Base-by-base conservation (phyloP, 2,113 vertebrate genomes). In the Zapus hudsonius region DNA sequence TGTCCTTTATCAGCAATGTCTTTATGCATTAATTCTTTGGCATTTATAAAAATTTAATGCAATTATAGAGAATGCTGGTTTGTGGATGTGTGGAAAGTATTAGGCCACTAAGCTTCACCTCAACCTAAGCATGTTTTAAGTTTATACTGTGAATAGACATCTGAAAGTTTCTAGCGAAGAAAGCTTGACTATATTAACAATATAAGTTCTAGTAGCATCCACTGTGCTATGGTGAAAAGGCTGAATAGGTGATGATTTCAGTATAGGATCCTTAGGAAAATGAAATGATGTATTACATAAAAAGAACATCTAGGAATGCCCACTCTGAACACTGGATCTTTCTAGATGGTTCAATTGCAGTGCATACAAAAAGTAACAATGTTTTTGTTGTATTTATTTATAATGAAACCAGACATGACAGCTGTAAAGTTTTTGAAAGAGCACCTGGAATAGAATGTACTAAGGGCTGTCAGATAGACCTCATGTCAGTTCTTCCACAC, bases 241-340 rank as follows among this genome's bases (percentile, higher is more conserved):
- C 3, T 33, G 7, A 2, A 0, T 2, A 36, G 15, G 5, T 73
- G 33, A 6, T 13, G 25, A 38, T 40, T 57, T 69, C 40, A n/a
- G 17, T 15, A 9, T 8, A 66, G 25, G 0, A 10, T 81, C 17
- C 7, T 81, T 19, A 40, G n/a, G 63, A 25, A 61, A 59, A 33
- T 4, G 69, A 25, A 25, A 17, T 0, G 20, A 7, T 10, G 2
- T 23, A 29, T 20, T 8, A 9, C 5, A 3, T 4, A 27, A 12
- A 12, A 40, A 15, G 9, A 3, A 23, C 0, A n/a, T 38, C 11
- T 22, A 38, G 20, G 5, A 47, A 5, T 19, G 20, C 4, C n/a
- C 36, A 31, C 19, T 67, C 31, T 61, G 70, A 61, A 73, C 9
- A 12, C 16, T 36, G 19, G 2, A 67, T 5, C 9, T 7, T 5